Percentiles rank a stretch among this genome's conserved stretches.
phyloP scores from a whole-genome alignment of 2,113 vertebrate species.

The Herpailurus yagouaroundi region DNA sequence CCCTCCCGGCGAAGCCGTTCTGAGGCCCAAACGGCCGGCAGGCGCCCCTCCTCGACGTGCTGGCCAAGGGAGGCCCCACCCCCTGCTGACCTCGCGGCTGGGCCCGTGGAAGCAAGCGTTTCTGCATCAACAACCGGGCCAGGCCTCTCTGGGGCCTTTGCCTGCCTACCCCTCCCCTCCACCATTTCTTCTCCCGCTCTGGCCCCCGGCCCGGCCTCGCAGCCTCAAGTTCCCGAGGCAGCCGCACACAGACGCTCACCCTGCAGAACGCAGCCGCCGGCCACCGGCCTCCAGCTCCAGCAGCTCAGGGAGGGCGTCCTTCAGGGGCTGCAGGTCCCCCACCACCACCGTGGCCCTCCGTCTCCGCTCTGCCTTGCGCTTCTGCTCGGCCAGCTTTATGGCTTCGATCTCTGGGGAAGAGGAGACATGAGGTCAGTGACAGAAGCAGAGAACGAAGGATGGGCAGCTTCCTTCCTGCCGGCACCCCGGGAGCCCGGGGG shows the following conservation, averaged over 20 bases:
- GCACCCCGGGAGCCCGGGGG: not conserved
- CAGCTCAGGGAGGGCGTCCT: conserved; percentile 93
- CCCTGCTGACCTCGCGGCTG: not conserved
- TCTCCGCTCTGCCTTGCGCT: conserved; percentile 85
- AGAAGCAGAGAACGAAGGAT: not conserved
- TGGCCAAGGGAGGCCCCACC: too few relatives aligned
- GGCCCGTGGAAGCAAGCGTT: too few relatives aligned
- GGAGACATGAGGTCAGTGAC: not conserved
- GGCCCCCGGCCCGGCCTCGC: too few relatives aligned
- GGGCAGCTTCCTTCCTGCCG: not conserved
- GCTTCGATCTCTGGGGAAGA: conserved; percentile 90
- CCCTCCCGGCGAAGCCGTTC: not conserved
- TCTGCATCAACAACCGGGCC: not conserved
- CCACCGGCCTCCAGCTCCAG: conserved; percentile 82
- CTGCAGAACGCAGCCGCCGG: conserved; percentile 65
- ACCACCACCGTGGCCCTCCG: conserved; percentile 90
- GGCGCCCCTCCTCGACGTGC: not conserved
- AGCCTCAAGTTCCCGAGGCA: not conserved
- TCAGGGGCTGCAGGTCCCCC: conserved; percentile 92
- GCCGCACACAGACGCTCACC: conserved; percentile 70
- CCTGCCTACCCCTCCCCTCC: not conserved
- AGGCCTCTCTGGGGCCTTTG: not conserved
- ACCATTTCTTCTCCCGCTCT: rapidly evolving
- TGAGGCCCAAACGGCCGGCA: not conserved
- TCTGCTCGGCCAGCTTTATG: conserved; percentile 89